These are phyloP conservation scores for Lepeophtheirus nordmannii DNA, from an alignment of 2,888 invertebrate species.

Conservation along the genomic window DNA sequence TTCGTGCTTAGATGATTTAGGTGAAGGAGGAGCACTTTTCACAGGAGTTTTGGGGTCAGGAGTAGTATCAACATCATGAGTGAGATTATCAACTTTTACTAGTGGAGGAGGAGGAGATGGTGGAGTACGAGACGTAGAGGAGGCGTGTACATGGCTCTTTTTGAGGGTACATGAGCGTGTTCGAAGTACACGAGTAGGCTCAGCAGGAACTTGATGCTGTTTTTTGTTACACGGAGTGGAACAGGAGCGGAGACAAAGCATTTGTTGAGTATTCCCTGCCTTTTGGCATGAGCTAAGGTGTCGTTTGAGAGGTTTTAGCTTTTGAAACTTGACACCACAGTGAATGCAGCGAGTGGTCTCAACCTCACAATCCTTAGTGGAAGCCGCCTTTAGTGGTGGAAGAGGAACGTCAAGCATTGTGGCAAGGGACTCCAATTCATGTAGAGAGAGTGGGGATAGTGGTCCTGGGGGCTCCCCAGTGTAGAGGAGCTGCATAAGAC, in stretches of 20 bases:
- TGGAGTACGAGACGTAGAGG: too few species aligned
- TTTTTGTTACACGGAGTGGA: not conserved
- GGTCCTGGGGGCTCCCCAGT: not conserved
- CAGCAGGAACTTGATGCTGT: not conserved
- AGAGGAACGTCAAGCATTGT: not conserved
- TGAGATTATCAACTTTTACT: too few species aligned
- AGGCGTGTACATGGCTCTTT: too few species aligned
- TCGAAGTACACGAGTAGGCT: too few species aligned
- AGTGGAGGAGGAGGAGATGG: too few species aligned
- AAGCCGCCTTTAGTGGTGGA: too few species aligned
- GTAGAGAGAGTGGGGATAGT: not conserved
- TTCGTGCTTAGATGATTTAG: too few species aligned
- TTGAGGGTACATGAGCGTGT: too few species aligned
- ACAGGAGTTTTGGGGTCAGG: too few species aligned
- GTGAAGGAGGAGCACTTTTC: too few species aligned
- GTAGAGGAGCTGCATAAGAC: not conserved
- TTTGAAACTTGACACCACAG: not conserved
- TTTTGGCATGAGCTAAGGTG: not conserved
- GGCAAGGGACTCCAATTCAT: not conserved
- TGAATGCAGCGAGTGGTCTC: constrained; percentile 1
- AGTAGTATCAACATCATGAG: too few species aligned
- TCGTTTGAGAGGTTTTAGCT: not conserved
- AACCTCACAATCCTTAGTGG: not conserved
- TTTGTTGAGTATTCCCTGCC: not conserved
- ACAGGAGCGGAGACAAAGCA: not conserved